phyloP scores from a whole-genome alignment of 2,113 vertebrate species.

The Pungitius pungitius region DNA sequence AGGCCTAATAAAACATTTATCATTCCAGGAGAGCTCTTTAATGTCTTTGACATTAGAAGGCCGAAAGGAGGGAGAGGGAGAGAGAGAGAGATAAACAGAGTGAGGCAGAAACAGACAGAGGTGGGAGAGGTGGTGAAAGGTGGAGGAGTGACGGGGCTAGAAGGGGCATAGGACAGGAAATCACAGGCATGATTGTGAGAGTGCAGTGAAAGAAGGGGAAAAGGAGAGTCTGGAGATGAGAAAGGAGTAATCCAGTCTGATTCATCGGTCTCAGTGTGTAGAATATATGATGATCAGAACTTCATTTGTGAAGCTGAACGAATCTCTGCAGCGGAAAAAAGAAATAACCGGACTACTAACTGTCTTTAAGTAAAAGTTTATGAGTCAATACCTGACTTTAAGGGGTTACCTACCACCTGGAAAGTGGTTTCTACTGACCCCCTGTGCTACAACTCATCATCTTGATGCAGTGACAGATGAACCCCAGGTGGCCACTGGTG shows the following conservation, averaged over 20 bases:
- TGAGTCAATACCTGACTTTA: neutral
- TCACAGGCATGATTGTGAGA: constrained; percentile 40
- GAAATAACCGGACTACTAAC: neutral
- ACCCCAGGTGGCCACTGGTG: neutral
- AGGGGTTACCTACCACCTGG: too few relatives aligned
- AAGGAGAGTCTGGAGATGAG: constrained; percentile 25
- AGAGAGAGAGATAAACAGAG: constrained; percentile 20
- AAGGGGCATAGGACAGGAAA: constrained; percentile 27
- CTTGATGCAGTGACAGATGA: neutral
- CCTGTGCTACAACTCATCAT: neutral
- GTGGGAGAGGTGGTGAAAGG: constrained; percentile 43
- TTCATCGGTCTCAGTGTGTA: neutral
- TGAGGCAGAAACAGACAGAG: neutral
- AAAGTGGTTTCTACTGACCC: neutral
- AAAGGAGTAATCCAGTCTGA: constrained; percentile 2
- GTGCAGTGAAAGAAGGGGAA: neutral
- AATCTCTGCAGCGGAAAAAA: neutral
- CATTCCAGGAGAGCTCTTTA: constrained; percentile 78
- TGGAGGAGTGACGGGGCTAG: constrained; percentile 26
- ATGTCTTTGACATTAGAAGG: constrained; percentile 76
- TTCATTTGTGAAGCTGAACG: constrained; percentile 9
- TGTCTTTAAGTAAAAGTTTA: neutral
- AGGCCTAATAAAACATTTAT: constrained; percentile 82
- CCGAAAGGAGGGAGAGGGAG: constrained; percentile 46
- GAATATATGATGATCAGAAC: neutral